These are phyloP conservation scores for Lathamus discolor DNA, from an alignment of 2,113 vertebrate genomes.

Conservation along the genomic window DNA sequence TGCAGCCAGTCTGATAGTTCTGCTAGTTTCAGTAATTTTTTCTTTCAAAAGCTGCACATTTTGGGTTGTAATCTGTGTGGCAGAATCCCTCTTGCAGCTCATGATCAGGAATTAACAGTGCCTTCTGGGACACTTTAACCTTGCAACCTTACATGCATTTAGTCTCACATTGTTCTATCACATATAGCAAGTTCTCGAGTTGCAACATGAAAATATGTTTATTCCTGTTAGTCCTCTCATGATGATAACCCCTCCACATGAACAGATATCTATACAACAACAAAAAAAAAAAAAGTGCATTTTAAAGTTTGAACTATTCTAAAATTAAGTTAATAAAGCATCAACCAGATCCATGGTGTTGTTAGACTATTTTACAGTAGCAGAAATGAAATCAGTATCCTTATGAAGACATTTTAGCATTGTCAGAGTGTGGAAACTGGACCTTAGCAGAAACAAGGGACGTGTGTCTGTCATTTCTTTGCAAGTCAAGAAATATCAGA, in stretches of 20 bases:
- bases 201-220: background rate
- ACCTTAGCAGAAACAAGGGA: background rate
- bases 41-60: background rate
- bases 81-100: background rate
- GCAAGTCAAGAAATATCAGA: background rate
- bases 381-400: background rate
- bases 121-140: background rate
- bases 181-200: background rate
- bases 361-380: background rate
- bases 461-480: background rate
- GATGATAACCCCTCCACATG: background rate
- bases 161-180: background rate
- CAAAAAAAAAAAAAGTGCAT: background rate
- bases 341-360: background rate
- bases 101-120: background rate
- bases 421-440: background rate
- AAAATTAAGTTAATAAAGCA: background rate
- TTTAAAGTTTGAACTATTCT: background rate
- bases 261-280: background rate
- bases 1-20: background rate
- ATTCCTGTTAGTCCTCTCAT: background rate
- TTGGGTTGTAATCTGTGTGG: background rate
- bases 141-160: accelerated
- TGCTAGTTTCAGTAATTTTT: background rate
- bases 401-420: background rate